Conservation (phyloP, 2,888 invertebrate genomes). For the Tanypteryx hageni region DNA sequence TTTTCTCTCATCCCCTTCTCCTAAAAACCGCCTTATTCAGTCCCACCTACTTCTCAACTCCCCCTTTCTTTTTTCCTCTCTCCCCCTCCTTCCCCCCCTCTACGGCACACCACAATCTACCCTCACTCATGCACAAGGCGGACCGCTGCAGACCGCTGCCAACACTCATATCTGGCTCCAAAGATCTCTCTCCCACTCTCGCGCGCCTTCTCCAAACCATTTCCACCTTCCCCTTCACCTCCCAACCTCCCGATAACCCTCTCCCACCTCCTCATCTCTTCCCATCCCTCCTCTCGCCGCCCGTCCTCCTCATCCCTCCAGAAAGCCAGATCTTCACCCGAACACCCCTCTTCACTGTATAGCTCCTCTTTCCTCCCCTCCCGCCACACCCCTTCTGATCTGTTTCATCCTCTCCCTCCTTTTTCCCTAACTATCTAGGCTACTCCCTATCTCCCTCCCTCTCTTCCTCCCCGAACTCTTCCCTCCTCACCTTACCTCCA, state of each 20-base stretch:
- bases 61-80: not conserved
- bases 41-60: not conserved
- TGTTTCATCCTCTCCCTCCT: not conserved
- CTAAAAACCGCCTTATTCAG: not conserved
- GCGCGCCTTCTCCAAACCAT: not conserved
- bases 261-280: conserved; percentile 4
- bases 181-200: conserved; percentile 25
- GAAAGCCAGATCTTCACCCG: not conserved
- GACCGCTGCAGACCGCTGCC: conserved; percentile 44
- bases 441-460: not conserved
- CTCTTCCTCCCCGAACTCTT: not conserved
- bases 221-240: not conserved
- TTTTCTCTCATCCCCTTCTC: not conserved
- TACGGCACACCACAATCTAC: conserved; percentile 17
- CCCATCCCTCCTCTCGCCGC: not conserved
- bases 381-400: not conserved
- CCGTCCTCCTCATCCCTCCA: not conserved
- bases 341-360: not conserved
- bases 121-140: conserved; percentile 47
- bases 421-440: not conserved
- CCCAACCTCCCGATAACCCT: not conserved
- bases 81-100: not conserved
- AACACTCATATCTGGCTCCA: conserved; percentile 44
- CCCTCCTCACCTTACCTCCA: not conserved
- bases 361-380: not conserved